Conservation (phyloP, 1,140 invertebrate genomes). For the Drosophila arawakana region DNA sequence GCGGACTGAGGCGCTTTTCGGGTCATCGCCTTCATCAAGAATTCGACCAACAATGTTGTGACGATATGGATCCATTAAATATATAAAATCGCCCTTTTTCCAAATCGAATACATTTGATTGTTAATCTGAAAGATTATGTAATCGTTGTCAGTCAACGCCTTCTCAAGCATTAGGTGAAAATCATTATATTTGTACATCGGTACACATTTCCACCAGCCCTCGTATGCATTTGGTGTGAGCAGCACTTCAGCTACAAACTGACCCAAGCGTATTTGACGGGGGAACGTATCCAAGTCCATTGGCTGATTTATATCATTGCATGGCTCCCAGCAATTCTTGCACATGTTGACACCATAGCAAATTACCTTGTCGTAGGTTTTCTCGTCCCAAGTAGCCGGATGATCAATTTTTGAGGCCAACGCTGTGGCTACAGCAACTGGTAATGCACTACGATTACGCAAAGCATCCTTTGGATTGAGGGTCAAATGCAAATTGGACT, state of each 20-base stretch:
- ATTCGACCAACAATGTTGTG: slow-evolving; percentile 70
- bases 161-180: slow-evolving; percentile 64
- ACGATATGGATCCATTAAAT: slow-evolving; percentile 79
- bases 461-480: slow-evolving; percentile 65
- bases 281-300: slow-evolving; percentile 75
- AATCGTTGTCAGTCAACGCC: slow-evolving; percentile 56
- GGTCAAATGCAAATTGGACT: slow-evolving; percentile 67
- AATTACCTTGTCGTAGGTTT: slow-evolving; percentile 75
- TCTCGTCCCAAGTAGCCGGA: slow-evolving; percentile 74
- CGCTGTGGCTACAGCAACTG: slow-evolving; percentile 63
- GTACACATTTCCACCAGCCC: slow-evolving; percentile 78
- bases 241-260: slow-evolving; percentile 63
- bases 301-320: slow-evolving; percentile 49
- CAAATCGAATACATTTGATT: slow-evolving; percentile 78
- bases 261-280: slow-evolving; percentile 67
- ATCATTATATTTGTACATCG: slow-evolving; percentile 75
- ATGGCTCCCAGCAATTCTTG: slow-evolving; percentile 76
- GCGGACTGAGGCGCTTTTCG: slow-evolving; percentile 65
- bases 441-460: slow-evolving; percentile 73
- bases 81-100: slow-evolving; percentile 76
- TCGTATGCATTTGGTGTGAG: slow-evolving; percentile 63
- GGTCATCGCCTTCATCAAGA: slow-evolving; percentile 62
- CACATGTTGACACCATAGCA: slow-evolving; percentile 80
- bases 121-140: slow-evolving; percentile 76
- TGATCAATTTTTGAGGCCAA: slow-evolving; percentile 79